Conservation (phyloP, 2,888 invertebrate genomes). For the Hirtodrosophila duncani region DNA sequence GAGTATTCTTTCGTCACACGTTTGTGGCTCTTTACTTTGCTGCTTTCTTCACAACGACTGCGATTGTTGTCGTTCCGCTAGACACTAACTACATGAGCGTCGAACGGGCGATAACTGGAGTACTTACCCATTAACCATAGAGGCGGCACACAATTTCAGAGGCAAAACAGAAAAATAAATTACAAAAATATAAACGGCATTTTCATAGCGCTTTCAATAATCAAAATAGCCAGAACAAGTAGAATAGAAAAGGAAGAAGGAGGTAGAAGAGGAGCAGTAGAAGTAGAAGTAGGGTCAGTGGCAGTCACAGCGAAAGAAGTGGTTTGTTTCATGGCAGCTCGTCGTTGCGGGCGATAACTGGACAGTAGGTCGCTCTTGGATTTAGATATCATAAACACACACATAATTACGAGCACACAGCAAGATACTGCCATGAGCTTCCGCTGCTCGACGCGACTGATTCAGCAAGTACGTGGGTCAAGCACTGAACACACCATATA, state of each 20-base stretch:
- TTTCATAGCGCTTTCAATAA: constrained; percentile 33
- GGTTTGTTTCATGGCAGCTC: no score
- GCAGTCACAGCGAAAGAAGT: no score
- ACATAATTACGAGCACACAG: constrained; percentile 2
- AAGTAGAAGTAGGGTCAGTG: no score
- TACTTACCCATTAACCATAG: constrained; percentile 25
- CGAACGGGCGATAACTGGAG: constrained; percentile 62
- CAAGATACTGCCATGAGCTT: constrained; percentile 59
- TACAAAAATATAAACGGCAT: constrained; percentile 28
- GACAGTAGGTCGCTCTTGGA: constrained; percentile 28
- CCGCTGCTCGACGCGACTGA: constrained; percentile 55
- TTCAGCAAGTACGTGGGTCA: constrained; percentile 51
- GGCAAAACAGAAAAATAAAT: constrained; percentile 31
- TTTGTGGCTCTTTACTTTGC: constrained; percentile 36
- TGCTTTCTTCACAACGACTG: constrained; percentile 33
- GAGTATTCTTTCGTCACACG: constrained; percentile 27
- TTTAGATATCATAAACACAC: constrained; percentile 24
- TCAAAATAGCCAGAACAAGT: no score
- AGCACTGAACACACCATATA: constrained; percentile 8
- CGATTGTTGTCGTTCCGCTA: constrained; percentile 32
- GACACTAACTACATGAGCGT: constrained; percentile 42
- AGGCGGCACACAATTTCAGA: no score
- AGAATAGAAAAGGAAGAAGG: constrained; percentile 28
- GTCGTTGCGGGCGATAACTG: constrained; percentile 31
- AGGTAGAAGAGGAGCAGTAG: no score